Evolutionary conservation across 1,140 invertebrate species (phyloP).

Genomic region (Dendrolimus kikuchii): DNA sequence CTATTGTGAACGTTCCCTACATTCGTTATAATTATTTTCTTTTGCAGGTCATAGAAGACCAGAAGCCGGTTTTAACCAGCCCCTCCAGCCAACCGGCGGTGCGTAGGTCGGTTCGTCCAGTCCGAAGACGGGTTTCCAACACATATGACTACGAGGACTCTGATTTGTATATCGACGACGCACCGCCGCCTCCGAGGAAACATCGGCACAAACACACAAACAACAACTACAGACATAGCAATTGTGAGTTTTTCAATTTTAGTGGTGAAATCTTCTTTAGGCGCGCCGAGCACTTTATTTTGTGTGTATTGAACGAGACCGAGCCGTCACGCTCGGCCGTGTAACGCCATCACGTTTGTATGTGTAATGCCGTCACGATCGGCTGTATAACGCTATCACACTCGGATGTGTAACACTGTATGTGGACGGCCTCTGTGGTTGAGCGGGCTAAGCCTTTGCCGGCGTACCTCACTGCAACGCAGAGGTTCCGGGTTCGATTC

Average conservation of each 20-base stretch:
- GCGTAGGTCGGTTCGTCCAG: slow-evolving; percentile 54
- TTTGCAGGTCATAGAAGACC: slow-evolving; percentile 32
- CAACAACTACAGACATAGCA: slow-evolving; percentile 7
- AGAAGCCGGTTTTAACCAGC: slow-evolving; percentile 14
- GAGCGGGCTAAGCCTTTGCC: no score
- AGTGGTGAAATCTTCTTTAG: no score
- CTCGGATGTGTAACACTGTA: neutral
- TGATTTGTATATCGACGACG: slow-evolving; percentile 60
- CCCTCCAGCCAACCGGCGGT: slow-evolving; percentile 19
- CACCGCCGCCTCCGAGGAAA: slow-evolving; percentile 71
- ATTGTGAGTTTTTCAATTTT: neutral
- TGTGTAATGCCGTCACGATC: neutral
- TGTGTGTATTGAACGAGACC: no score
- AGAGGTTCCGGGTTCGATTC: no score
- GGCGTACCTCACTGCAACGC: no score
- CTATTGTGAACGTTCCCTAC: no score
- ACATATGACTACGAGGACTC: slow-evolving; percentile 65
- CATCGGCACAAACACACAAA: slow-evolving; percentile 28
- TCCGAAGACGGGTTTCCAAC: slow-evolving; percentile 51
- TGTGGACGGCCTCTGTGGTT: no score
- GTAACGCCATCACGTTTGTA: no score
- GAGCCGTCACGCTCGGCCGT: no score
- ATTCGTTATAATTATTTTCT: neutral
- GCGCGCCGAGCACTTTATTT: no score
- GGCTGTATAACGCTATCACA: neutral